These are phyloP conservation scores for Rotaria sp. DNA, from an alignment of 2,888 invertebrate species.

Conservation along the genomic window DNA sequence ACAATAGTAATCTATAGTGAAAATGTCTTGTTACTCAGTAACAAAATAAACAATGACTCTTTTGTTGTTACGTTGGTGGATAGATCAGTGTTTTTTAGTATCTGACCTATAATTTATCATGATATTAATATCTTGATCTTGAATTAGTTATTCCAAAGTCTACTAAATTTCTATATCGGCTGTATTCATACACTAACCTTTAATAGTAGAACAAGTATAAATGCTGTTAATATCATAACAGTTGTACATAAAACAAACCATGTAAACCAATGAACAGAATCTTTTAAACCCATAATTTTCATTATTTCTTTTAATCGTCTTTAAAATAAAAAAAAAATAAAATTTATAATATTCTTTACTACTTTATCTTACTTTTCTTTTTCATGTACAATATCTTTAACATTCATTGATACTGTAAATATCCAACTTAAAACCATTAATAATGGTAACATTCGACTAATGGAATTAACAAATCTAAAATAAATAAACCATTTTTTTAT, in stretches of 20 bases:
- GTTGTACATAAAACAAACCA: slow-evolving; percentile 61
- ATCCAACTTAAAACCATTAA: slow-evolving; percentile 59
- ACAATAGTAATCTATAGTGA: too few relatives aligned
- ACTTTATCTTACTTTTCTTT: slow-evolving; percentile 52
- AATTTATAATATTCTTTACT: neutral
- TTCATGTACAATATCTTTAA: slow-evolving; percentile 59
- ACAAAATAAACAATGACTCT: too few relatives aligned
- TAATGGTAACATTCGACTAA: slow-evolving; percentile 51
- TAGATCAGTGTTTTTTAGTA: too few relatives aligned
- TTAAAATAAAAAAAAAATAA: neutral
- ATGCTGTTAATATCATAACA: slow-evolving; percentile 61
- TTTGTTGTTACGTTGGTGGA: too few relatives aligned
- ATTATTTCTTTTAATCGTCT: slow-evolving; percentile 58
- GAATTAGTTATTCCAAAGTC: too few relatives aligned
- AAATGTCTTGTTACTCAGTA: too few relatives aligned
- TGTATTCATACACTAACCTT: slow-evolving; percentile 41
- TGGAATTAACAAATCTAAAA: slow-evolving; percentile 20
- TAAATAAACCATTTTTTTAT: neutral
- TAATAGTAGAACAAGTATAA: slow-evolving; percentile 58
- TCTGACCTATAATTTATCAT: too few relatives aligned
- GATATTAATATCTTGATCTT: too few relatives aligned
- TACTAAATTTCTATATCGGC: too few relatives aligned
- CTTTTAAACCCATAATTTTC: slow-evolving; percentile 61
- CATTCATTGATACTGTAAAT: slow-evolving; percentile 56
- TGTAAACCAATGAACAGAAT: slow-evolving; percentile 61